Evolutionary conservation across 2,113 vertebrate genomes (phyloP).

Genomic region (Dryoscopus gambensis): DNA sequence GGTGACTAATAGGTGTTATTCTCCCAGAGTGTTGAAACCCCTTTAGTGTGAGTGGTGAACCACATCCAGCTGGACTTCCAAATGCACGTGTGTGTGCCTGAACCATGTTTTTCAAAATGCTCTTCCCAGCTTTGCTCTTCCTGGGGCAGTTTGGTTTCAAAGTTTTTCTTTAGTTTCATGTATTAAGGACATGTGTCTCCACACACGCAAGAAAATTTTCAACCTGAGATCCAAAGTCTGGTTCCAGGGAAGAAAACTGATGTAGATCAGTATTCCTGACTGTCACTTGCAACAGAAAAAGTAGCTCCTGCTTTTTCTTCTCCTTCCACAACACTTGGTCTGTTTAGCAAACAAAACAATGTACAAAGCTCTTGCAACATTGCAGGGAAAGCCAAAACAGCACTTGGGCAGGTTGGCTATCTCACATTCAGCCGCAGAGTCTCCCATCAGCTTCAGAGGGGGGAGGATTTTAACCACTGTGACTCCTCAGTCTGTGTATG

Average conservation of each 20-base stretch:
- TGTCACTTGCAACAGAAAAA: not conserved
- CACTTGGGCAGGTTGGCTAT: not conserved
- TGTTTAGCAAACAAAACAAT: not conserved
- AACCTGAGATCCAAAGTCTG: not conserved
- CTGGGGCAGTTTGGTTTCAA: not conserved
- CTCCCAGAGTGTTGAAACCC: not conserved
- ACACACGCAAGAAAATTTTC: not conserved
- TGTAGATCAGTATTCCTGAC: not conserved
- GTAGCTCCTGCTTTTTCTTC: not conserved
- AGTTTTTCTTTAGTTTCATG: not conserved
- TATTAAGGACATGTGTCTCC: not conserved
- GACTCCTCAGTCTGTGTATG: not conserved
- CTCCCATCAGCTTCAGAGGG: not conserved
- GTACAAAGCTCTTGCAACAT: not conserved
- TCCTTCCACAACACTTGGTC: not conserved
- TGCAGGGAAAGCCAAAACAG: not conserved
- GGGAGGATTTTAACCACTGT: not conserved
- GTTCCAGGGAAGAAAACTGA: not conserved
- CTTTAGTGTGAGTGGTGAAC: accelerated
- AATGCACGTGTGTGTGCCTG: not conserved
- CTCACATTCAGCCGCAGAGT: accelerated
- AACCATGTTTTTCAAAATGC: not conserved
- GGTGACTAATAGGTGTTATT: not conserved
- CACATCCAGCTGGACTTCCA: not conserved
- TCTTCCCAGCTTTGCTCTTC: not conserved